Percentiles rank a stretch among this genome's conserved stretches.
phyloP scores from a whole-genome alignment of 2,113 vertebrate species.

The Pedionomus torquatus region DNA sequence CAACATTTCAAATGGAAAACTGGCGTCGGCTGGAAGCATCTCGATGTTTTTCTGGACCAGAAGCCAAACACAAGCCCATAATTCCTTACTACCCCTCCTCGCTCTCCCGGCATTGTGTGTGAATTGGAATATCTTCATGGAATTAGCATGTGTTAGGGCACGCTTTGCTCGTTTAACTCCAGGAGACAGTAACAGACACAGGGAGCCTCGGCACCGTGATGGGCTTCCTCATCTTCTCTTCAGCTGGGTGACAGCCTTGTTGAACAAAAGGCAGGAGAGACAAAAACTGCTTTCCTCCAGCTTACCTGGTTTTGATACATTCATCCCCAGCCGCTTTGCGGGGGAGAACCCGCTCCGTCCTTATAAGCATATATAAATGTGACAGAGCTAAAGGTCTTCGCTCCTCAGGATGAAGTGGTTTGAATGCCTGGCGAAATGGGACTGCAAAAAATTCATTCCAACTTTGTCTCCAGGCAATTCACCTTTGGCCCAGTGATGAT shows the following conservation, averaged over 20 bases:
- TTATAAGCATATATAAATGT: conserved; percentile 90
- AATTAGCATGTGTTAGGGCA: neutral
- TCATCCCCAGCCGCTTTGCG: neutral
- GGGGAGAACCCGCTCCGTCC: conserved; percentile 52
- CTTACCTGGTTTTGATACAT: conserved; percentile 30
- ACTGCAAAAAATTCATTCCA: conserved; percentile 95
- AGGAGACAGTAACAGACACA: neutral
- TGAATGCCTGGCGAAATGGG: conserved; percentile 90
- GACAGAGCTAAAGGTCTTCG: conserved; percentile 88
- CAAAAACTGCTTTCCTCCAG: neutral
- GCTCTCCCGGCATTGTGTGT: neutral
- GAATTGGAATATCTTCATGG: neutral
- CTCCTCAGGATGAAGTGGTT: conserved; percentile 90
- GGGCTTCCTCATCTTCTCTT: neutral
- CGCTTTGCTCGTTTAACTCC: neutral
- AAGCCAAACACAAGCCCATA: neutral
- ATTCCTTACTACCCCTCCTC: neutral
- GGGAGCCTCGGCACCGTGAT: neutral
- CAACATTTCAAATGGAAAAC: conserved; percentile 69
- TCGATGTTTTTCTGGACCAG: neutral
- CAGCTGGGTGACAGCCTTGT: neutral
- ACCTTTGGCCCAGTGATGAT: conserved; percentile 94
- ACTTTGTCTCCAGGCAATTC: conserved; percentile 93
- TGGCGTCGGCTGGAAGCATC: conserved; percentile 24
- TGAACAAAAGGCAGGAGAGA: conserved; percentile 29